These are phyloP conservation scores for Hydractinia symbiolongicarpus DNA, from an alignment of 30 jellyfish, hydroid and myxozoan genomes.

Conservation along the genomic window DNA sequence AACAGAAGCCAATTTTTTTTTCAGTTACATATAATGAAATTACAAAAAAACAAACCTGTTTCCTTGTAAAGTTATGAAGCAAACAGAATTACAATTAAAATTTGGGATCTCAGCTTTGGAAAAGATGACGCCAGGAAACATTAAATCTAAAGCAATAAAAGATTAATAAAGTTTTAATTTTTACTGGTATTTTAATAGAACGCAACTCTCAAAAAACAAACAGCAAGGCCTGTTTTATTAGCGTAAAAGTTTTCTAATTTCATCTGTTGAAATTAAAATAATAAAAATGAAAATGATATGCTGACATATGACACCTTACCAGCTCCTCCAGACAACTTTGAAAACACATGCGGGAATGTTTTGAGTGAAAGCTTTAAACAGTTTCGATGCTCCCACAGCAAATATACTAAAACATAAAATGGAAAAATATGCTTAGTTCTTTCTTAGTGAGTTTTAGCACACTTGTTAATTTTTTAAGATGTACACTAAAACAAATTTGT, in stretches of 20 bases:
- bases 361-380: conserved; percentile 43
- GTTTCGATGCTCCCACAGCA: conserved; percentile 47
- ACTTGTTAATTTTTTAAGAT: too few relatives aligned
- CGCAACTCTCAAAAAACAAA: too few relatives aligned
- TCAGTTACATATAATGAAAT: neutral
- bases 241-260: too few relatives aligned
- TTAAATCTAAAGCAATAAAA: conserved; percentile 45
- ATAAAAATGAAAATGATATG: too few relatives aligned
- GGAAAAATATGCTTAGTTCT: too few relatives aligned
- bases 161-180: too few relatives aligned
- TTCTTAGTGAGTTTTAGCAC: too few relatives aligned
- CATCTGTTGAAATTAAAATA: too few relatives aligned
- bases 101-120: conserved; percentile 44
- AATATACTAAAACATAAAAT: conserved; percentile 44
- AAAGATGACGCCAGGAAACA: conserved; percentile 79
- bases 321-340: conserved; percentile 74
- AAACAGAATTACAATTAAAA: conserved; percentile 28
- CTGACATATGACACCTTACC: conserved; percentile 31
- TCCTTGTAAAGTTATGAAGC: conserved; percentile 55
- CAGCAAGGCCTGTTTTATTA: too few relatives aligned
- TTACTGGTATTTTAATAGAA: too few relatives aligned
- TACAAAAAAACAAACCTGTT: conserved; percentile 49
- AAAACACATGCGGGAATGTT: conserved; percentile 69
- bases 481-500: too few relatives aligned
- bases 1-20: too few relatives aligned